Percentiles rank a stretch among this genome's conserved stretches.
These are phyloP conservation scores for Oplegnathus fasciatus DNA, from an alignment of 2,113 vertebrate genomes.

Conservation along the genomic window DNA sequence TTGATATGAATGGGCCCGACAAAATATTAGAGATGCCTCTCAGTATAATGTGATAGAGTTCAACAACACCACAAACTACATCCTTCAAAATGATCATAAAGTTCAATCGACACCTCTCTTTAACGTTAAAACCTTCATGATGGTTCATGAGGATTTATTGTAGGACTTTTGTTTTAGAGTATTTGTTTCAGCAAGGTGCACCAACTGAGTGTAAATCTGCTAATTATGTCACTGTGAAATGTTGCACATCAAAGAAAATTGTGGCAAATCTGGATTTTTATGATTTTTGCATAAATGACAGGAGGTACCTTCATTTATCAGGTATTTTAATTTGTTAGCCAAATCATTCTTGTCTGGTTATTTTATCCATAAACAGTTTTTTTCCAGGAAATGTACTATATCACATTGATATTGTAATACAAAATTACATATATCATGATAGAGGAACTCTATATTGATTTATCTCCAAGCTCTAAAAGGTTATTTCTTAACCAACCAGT, in stretches of 20 bases:
- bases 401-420: neutral
- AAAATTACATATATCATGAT: neutral
- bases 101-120: neutral
- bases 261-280: too few relatives aligned
- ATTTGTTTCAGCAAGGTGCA: neutral
- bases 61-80: neutral
- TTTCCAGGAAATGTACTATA: neutral
- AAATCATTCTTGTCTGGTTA: neutral
- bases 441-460: neutral
- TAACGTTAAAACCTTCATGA: neutral
- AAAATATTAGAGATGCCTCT: neutral
- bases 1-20: too few relatives aligned
- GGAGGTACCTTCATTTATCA: neutral
- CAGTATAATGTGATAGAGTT: neutral
- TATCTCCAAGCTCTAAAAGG: neutral
- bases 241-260: too few relatives aligned
- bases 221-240: neutral
- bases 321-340: neutral
- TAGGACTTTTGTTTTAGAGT: neutral
- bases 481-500: neutral
- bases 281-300: neutral
- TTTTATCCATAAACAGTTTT: neutral
- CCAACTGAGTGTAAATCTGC: neutral
- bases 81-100: neutral
- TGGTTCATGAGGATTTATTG: neutral